Evolutionary conservation across 2,888 invertebrate genomes (phyloP).

Genomic region (Lycophotia porphyrea): DNA sequence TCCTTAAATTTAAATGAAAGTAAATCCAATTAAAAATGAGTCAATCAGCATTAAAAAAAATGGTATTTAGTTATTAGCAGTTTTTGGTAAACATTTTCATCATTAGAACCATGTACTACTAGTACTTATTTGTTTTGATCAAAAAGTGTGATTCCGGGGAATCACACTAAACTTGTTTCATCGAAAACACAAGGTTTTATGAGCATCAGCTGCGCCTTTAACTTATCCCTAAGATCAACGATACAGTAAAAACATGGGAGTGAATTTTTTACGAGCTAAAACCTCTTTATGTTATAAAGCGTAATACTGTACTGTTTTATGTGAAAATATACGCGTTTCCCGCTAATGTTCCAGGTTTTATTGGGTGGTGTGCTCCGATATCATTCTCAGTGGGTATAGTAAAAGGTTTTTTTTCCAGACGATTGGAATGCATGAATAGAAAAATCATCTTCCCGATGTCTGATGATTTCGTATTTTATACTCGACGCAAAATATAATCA

Average conservation of each 20-base stretch:
- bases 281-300: slow-evolving; percentile 32
- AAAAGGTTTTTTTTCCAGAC: neutral
- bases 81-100: too few relatives aligned
- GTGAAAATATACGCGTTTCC: slow-evolving; percentile 36
- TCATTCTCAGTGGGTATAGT: neutral
- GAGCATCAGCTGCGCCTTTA: slow-evolving; percentile 27
- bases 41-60: too few relatives aligned
- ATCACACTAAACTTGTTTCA: neutral
- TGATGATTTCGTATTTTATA: too few relatives aligned
- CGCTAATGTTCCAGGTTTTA: slow-evolving; percentile 40
- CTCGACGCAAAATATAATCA: too few relatives aligned
- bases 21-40: too few relatives aligned
- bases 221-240: slow-evolving; percentile 30
- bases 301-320: slow-evolving; percentile 41
- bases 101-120: too few relatives aligned
- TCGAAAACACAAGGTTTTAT: slow-evolving; percentile 23
- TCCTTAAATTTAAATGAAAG: too few relatives aligned
- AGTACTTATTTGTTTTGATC: too few relatives aligned
- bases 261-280: slow-evolving; percentile 39
- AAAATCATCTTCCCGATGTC: neutral
- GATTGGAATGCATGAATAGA: neutral
- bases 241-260: slow-evolving; percentile 34
- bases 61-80: too few relatives aligned
- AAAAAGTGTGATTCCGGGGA: too few relatives aligned
- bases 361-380: slow-evolving; percentile 30